Evolutionary conservation across 2,797 vertebrate genomes (phyloP), one percentile per base, ranked within the genome.

Genomic region (Spondyliosoma cantharus): DNA sequence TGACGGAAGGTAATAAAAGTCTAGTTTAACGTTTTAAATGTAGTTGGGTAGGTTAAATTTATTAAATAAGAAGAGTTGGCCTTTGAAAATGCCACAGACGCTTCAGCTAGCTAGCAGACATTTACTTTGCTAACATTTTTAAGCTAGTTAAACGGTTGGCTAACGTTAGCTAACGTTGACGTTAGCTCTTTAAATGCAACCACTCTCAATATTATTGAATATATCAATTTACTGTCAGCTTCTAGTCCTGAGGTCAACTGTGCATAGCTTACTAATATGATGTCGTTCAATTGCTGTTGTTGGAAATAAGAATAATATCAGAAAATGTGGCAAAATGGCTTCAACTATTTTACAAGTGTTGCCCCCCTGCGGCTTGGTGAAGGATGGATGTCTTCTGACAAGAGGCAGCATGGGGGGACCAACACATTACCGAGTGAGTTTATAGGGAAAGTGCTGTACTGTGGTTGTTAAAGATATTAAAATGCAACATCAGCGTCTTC

Each of bases 401-500:
- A 63, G 25, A 66, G 2, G 25, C 67, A 57, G 2, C 22, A 25
- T 14, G 12, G 42, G 32, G 32, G 27, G 22, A 61, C 16, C 20
- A 24, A 5, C 24, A 53, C 64, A 29, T 45, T 8, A 69, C 52
- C 54, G 62, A 61, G 61, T 75, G 32, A 77, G 77, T 73, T 25
- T 25, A 20, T 56, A 24, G 48, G 24, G 13, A 20, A 56, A n/a
- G 2, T 32, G 3, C 20, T 8, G 6, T 5, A 13, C 6, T 15
- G 37, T 17, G 22, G 4, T 12, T 37, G 37, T 37, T 37, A 11
- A 37, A 37, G 8, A 37, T 9, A 11, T 11, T 54, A 6, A 43
- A 50, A 60, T 15, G 1, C 17, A 68, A 32, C 24, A 27, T 42
- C 2, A 68, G 15, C 50, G 17, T 48, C 25, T 46, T 4, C 9